Evolutionary conservation across 2,113 vertebrate species (phyloP).

Genomic region (Oreocharis arfaki): DNA sequence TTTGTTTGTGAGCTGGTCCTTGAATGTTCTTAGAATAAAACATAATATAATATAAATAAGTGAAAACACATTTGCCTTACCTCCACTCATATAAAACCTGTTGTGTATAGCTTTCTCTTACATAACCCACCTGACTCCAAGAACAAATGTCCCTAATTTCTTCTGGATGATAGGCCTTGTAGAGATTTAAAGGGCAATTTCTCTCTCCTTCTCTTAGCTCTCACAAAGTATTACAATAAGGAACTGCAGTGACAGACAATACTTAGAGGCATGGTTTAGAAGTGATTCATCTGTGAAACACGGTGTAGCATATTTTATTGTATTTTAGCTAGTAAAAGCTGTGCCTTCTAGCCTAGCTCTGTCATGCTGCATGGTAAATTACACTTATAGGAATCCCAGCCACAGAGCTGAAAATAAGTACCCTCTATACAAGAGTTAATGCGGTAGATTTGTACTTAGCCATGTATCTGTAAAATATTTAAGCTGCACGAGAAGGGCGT

Average conservation of each 20-base stretch:
- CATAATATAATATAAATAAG: neutral
- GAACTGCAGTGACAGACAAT: slow-evolving; percentile 36
- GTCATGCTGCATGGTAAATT: slow-evolving; percentile 41
- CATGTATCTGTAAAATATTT: slow-evolving; percentile 67
- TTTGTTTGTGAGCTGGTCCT: neutral
- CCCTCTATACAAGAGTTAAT: slow-evolving; percentile 36
- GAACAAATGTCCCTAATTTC: slow-evolving; percentile 56
- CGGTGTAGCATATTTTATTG: slow-evolving; percentile 47
- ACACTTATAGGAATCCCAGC: slow-evolving; percentile 36
- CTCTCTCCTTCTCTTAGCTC: slow-evolving; percentile 29
- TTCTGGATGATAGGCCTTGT: slow-evolving; percentile 32
- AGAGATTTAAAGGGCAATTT: slow-evolving; percentile 58
- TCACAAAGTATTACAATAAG: slow-evolving; percentile 28
- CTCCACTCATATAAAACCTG: slow-evolving; percentile 9
- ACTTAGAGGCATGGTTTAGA: slow-evolving; percentile 49
- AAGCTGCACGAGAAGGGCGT: slow-evolving; percentile 17
- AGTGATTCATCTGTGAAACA: slow-evolving; percentile 51
- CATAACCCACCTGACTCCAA: slow-evolving; percentile 14
- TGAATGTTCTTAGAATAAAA: neutral
- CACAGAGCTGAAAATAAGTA: slow-evolving; percentile 42
- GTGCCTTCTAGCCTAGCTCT: slow-evolving; percentile 28
- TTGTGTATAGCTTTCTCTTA: neutral
- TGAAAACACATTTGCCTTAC: slow-evolving; percentile 9
- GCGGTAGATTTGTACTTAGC: slow-evolving; percentile 50
- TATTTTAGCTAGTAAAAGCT: slow-evolving; percentile 43